Evolutionary conservation across 2,113 vertebrate genomes (phyloP), one percentile per base, ranked within the genome.

Genomic region (Phrynocephalus versicolor): DNA sequence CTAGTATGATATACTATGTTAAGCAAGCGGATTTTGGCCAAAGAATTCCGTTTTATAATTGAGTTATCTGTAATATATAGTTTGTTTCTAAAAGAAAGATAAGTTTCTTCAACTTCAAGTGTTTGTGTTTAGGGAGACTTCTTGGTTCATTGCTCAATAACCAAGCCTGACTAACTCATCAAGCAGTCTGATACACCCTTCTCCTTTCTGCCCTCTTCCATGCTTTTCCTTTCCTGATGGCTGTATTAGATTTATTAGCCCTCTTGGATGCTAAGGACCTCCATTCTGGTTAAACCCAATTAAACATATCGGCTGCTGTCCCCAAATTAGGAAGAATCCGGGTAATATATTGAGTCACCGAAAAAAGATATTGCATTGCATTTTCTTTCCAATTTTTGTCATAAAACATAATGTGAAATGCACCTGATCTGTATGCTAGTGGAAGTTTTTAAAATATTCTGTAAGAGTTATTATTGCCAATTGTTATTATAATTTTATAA

Each of bases 321-420:
- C 69, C 81, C 81, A 82, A 82, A 82, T 82, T 60, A 82, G 45
- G 79, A 82, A 72, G 58, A 72, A 70, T 60, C 69, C 58, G 33
- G 33, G 33, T 33, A 72, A 72, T 7, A 60, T 21, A 9, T 13
- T 58, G 81, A 82, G 67, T 82, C 81, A 82, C 55, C 72, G 23
- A 58, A 72, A 18, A 60, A 51, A 60, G 27, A 65, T 30, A 58
- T 23, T 35, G 37, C 30, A 60, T 82, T 23, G 55, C 69, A 82
- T 23, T 82, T 71, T 39, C 37, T 57, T 35, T 72, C 25, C 67
- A 51, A 82, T 37, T 72, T 37, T n/a, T 58, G 10, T 72, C 60
- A 21, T 72, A 35, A 82, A 60, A 72, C 55, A 58, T 72, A 72
- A 82, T 23, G 33, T 60, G 69, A 73, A 82, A 58, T 58, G 27